Evolutionary conservation across 2,888 invertebrate species (phyloP), one percentile per base, ranked within the genome.

Genomic region (Tolmerus cingulatus): DNA sequence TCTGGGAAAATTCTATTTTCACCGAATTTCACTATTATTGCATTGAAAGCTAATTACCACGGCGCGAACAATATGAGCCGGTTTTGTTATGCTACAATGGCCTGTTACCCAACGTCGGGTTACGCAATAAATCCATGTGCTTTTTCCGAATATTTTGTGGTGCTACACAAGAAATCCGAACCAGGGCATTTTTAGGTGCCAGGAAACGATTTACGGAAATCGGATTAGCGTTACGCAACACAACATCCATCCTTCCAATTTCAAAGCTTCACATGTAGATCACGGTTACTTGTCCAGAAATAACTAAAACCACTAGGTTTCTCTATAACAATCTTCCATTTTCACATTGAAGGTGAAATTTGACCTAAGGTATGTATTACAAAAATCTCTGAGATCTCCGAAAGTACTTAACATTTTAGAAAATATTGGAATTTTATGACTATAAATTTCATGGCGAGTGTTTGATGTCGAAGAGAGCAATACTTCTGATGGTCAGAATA

Each of bases 21-120:
- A 51, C 51, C 23, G 79, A 51, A 30, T 79, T 79, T 79, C 79
- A 30, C 79, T 79, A 79, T 79, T 51, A 79, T 51, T 79, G 79
- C 79, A 79, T 51, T 51, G 79, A 79, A 79, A 79, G 79, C 79
- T 79, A 79, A 79, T 79, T 79, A 79, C 79, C 79, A 51, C 16
- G 30, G 79, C 79, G 79, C 51, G 79, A 79, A 79, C 79, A 79
- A 79, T 79, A 79, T 30, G 79, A 51, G 51, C 43, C 46, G 43
- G 27, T 79, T 78, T 79, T 79, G 79, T 79, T 79, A 46, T 27
- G 30, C 79, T 40, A 43, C 23, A 78, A 78, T 78, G 19, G 78
- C 1, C 23, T 23, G 43, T 23, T 43, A 7, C 40, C 40, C 43
- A 78, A 16, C 37, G 14, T 43, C 19, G 78, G 78, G 37, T 78